These are phyloP conservation scores for Paralvinella palmiformis DNA, from an alignment of 1,140 invertebrate genomes.

Conservation along the genomic window DNA sequence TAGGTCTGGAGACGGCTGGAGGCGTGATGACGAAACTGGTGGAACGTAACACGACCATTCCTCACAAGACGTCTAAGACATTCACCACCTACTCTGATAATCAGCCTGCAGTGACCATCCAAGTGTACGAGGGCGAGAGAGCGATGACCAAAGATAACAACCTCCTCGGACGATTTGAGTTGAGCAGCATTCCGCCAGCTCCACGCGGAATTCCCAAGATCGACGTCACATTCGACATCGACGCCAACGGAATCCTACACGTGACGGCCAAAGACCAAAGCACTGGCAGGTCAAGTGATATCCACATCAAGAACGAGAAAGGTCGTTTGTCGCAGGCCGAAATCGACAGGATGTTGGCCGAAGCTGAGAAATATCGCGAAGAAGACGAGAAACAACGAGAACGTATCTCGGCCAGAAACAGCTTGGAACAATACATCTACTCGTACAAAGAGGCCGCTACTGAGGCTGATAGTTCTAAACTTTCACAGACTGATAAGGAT, in stretches of 20 bases:
- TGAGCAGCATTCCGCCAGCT: constrained; percentile 89
- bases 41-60: constrained; percentile 92
- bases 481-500: constrained; percentile 6
- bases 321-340: constrained; percentile 63
- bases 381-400: constrained; percentile 75
- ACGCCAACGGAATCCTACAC: constrained; percentile 50
- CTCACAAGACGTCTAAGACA: constrained; percentile 89
- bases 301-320: constrained; percentile 97
- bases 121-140: constrained; percentile 60
- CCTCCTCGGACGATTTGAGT: constrained; percentile 85
- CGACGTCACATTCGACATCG: constrained; percentile 56
- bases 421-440: constrained; percentile 92
- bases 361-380: constrained; percentile 13
- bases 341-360: constrained; percentile 13
- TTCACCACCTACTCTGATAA: constrained; percentile 96
- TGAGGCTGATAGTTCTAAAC: constrained; percentile 55
- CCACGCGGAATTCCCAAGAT: constrained; percentile 87
- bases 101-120: constrained; percentile 65
- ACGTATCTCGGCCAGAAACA: constrained; percentile 76
- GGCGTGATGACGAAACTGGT: constrained; percentile 94
- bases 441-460: constrained; percentile 82
- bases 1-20: constrained; percentile 70
- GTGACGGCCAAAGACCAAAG: constrained; percentile 55
- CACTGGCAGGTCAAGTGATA: constrained; percentile 95
- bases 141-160: constrained; percentile 66